These are phyloP conservation scores for Anthopleura xanthogrammica DNA, from an alignment of 92 coral and sea anemone species.

Conservation along the genomic window DNA sequence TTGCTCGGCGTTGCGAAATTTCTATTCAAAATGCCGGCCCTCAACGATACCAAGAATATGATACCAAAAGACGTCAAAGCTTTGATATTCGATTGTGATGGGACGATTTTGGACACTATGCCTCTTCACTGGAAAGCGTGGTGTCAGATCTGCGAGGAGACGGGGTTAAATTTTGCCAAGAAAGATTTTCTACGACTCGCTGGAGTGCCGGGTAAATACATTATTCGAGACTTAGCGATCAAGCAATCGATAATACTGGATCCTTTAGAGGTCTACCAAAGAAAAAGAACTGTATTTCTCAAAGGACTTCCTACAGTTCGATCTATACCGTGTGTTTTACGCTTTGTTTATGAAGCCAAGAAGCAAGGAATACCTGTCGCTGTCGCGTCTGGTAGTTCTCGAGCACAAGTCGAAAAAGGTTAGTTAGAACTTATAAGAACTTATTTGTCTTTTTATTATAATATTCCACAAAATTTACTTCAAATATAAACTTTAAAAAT, in stretches of 20 bases:
- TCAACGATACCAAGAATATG: conserved; percentile 6
- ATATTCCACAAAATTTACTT: not conserved
- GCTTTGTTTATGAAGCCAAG: conserved; percentile 79
- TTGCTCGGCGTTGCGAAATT: not conserved
- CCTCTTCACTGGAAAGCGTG: conserved; percentile 94
- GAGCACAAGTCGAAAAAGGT: conserved; percentile 91
- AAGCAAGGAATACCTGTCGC: conserved; percentile 72
- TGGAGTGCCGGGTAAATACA: conserved; percentile 91
- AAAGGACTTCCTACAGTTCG: conserved; percentile 59
- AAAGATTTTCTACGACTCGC: conserved; percentile 79
- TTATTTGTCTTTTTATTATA: not conserved
- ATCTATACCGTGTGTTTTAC: conserved; percentile 76
- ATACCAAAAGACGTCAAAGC: conserved; percentile 75
- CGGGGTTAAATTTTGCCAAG: conserved; percentile 74
- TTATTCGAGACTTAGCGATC: conserved; percentile 75
- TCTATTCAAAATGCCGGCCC: conserved; percentile 13
- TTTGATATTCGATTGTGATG: conserved; percentile 91
- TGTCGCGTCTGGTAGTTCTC: conserved; percentile 88
- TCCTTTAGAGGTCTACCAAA: conserved; percentile 80
- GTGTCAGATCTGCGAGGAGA: conserved; percentile 84
- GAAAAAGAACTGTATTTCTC: conserved; percentile 69
- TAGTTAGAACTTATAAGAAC: not conserved
- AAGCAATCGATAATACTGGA: conserved; percentile 77
- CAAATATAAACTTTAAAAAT: not conserved
- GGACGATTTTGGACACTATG: conserved; percentile 88